phyloP scores from a whole-genome alignment of 2,113 vertebrate genomes.

The Smithornis capensis region DNA sequence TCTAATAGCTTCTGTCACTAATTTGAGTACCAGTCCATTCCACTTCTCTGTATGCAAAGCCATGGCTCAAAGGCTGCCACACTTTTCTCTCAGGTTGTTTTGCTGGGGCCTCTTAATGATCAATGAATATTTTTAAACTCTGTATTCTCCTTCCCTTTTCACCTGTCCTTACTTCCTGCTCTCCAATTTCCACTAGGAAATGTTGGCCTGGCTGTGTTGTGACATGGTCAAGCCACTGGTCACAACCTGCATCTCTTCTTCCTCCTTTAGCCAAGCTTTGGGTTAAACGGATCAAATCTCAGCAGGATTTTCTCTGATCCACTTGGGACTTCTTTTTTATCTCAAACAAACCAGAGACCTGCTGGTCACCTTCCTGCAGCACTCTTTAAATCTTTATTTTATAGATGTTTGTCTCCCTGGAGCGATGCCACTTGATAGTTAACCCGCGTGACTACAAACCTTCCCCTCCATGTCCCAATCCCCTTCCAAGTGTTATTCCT shows the following conservation, averaged over 20 bases:
- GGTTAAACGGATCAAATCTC: neutral
- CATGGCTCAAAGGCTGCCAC: fast-evolving
- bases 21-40: neutral
- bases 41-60: neutral
- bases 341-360: neutral
- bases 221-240: neutral
- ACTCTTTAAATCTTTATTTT: neutral
- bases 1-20: neutral
- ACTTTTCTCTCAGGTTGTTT: neutral
- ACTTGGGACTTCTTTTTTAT: neutral
- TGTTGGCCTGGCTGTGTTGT: neutral
- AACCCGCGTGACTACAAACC: neutral
- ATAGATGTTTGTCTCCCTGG: neutral
- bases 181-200: neutral
- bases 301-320: neutral
- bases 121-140: neutral
- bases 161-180: neutral
- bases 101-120: neutral
- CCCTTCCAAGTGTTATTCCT: neutral
- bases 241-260: neutral
- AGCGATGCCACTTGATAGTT: neutral
- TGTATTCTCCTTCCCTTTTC: neutral
- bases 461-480: neutral
- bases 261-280: neutral
- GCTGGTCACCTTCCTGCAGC: neutral